Base-by-base conservation (phyloP, 2,113 vertebrate species). In the Oostethus manadensis region DNA sequence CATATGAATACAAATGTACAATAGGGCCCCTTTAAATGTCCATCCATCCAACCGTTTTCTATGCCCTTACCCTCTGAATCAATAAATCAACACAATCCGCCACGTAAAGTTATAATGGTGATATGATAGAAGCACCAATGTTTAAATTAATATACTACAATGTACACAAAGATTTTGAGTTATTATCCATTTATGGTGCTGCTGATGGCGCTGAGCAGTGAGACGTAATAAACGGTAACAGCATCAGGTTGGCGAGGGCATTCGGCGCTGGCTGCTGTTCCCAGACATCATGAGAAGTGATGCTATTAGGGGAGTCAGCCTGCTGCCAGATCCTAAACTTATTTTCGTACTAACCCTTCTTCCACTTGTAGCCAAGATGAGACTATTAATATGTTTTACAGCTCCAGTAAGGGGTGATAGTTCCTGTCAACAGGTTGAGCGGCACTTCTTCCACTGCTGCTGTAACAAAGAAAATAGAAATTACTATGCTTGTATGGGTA, bases 301-400 rank as follows among this genome's bases (percentile, higher is more conserved):
- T 55, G 16, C 76, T 77, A 76, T 77, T 81, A 38, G 59, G 56
- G 40, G 76, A 62, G 2, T 47, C 48, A 56, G 29, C 26, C 45
- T 4, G n/a, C 58, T 78, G 78, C 77, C 75, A 74, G 62, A 65
- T 57, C n/a, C 73, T 64, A 62, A 73, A 80, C 58, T 51, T 66
- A 66, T 62, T 64, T 51, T 58, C 68, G 58, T 51, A 61, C 29
- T 6, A 49, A 64, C 26, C 8, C 53, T 64, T 51, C 62, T 66
- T 51, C 56, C 58, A 50, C 70, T 60, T 66, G 60, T 21, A 33
- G 49, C 29, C 67, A 57, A 58, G 62, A 66, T 70, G 70, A 70
- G 26, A 55, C 72, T 79, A 72, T 77, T 71, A 67, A 80, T 82
- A 76, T 14, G 48, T 33, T 38, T 53, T 6, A 66, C 23, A 48